Base-by-base conservation (phyloP, 2,888 invertebrate species). In the Ditylenchus weischeri region DNA sequence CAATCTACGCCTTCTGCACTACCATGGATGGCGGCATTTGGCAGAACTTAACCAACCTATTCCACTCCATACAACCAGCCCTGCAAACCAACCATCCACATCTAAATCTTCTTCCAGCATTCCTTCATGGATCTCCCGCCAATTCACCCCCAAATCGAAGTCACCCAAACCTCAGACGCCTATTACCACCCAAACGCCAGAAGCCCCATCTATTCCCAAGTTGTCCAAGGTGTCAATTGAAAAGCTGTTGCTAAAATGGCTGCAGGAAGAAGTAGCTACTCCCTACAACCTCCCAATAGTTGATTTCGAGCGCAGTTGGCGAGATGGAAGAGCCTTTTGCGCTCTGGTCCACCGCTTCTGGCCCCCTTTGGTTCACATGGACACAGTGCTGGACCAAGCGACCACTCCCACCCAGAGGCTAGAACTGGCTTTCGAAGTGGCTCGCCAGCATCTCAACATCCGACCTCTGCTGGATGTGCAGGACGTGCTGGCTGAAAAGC, bases 291-390 rank as follows among this genome's bases (percentile, higher is more conserved):
- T 74, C 15, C 59, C 73, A 23, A 75, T 83, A 43, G 71, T 71
- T n/a, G 81, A 83, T 67, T 76, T 83, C 76, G 83, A 83, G 70
- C 73, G 74, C 62, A 73, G 74, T 57, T 83, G 83, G 83, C 72
- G 76, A 38, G 80, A 82, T 68, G 83, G 83, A 59, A 72, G 82
- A 35, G 73, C 81, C 21, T 80, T 83, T 71, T 78, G 76, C 63
- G 83, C 83, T 10, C 74, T 83, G 15, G 78, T 82, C 6, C 77
- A 80, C 35, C 76, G 78, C 36, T 80, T 77, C 73, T 70, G 77
- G n/a, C 81, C 81, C 8, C 80, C 79, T 38, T 72, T 82, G 57
- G 75, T 83, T 57, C 79, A 83, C 69, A 78, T 82, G 79, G 70
- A 69, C 21, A 59, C 21, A 21, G 74, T 66, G 47, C 18, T 48